Percentiles rank a stretch among this genome's conserved stretches.
Conservation (phyloP, 2,797 vertebrate species). For the Heterohyrax brucei region DNA sequence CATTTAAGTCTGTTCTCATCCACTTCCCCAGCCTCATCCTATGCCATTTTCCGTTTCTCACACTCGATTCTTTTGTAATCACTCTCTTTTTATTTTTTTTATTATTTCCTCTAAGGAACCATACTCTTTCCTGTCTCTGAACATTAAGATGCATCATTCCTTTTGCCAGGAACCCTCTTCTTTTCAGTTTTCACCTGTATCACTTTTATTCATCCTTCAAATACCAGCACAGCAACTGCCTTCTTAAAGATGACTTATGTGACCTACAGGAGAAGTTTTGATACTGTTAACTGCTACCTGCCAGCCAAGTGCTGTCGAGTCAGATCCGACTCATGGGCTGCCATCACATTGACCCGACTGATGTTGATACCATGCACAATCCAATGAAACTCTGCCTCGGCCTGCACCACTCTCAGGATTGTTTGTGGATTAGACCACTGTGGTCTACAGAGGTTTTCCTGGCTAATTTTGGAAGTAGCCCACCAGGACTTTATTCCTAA, state of each 20-base stretch:
- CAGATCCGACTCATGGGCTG: too few species aligned
- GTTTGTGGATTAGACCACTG: neutral
- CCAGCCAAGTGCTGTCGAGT: too few species aligned
- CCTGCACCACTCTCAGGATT: neutral
- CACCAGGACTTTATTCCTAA: neutral
- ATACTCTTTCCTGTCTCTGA: neutral
- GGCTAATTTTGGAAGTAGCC: neutral
- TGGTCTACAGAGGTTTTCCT: neutral
- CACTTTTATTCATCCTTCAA: neutral
- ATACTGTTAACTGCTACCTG: neutral
- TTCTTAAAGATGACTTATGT: neutral
- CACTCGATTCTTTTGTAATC: neutral
- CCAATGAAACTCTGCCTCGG: neutral
- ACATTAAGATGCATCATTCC: neutral
- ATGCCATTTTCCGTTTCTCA: neutral
- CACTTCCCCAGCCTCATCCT: too few species aligned
- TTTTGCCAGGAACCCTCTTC: neutral
- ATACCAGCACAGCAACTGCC: neutral
- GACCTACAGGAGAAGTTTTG: neutral
- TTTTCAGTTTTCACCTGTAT: neutral
- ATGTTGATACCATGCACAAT: neutral
- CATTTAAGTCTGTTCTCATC: neutral
- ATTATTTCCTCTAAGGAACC: neutral
- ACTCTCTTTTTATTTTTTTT: neutral
- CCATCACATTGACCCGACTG: neutral